Base-by-base conservation (phyloP, 2,888 invertebrate species). In the Sceliomorpha sp. region DNA sequence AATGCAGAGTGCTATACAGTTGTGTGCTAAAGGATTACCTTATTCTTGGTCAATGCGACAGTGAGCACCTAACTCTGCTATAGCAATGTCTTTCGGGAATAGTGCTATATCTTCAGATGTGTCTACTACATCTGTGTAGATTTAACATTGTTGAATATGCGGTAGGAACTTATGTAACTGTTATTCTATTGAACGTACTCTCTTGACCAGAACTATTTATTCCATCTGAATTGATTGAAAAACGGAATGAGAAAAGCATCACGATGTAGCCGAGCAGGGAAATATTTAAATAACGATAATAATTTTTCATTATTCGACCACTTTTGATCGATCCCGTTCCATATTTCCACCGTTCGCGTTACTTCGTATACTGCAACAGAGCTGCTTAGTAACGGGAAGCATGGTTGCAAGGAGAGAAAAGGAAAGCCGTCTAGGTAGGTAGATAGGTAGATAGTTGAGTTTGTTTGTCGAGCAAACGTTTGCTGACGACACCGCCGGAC, bases 391-490 rank as follows among this genome's bases (percentile, higher is more conserved):
- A 55, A 55, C 44, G 44, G 12, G 10, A 42, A 67, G 31, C 39
- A 24, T 24, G 39, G 48, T 26, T 37, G 40, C 37, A 34, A 17
- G 60, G 27, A 44, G 29, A 51, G 44, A 31, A 40, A 39, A 47
- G 47, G 20, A 24, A 32, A 40, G 10, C 44, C 7, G 26, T n/a
- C 10, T 42, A 36, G 58, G 17, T 42, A 56, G 73, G 47, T 59
- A 55, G 59, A 50, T 67, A 50, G 59, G 53, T 70, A 72, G 78
- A 71, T 76, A 81, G 84, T 80, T 74, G 80, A 85, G 84, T 86
- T 87, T 88, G 87, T 88, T 88, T 88, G 85, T 81, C 82, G 82
- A 84, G 86, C 81, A 88, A 88, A 88, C 87, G 88, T 88, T 88
- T 88, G 87, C 84, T 83, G 82, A 86, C 86, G 88, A 88, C 87